These are phyloP conservation scores for Lasioglossum marginatum DNA, from an alignment of 2,888 invertebrate genomes.

Conservation along the genomic window DNA sequence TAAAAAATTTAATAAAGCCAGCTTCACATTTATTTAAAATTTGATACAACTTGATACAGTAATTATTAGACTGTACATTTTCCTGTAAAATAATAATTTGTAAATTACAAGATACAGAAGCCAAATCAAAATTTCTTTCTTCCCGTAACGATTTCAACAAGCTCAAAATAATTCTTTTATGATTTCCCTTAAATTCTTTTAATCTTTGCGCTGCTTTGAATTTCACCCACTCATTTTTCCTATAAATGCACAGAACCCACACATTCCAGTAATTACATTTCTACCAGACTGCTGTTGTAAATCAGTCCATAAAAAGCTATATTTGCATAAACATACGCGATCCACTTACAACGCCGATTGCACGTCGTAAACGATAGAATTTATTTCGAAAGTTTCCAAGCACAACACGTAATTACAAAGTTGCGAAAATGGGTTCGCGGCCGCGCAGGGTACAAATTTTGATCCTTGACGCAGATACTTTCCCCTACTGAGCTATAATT, in stretches of 20 bases:
- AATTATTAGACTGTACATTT: not conserved
- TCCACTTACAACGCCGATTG: constrained; percentile 7
- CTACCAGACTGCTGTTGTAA: not conserved
- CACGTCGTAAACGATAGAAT: not conserved
- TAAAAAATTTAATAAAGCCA: not conserved
- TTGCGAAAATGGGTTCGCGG: constrained; percentile 2
- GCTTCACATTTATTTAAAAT: not conserved
- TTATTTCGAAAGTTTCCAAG: not conserved
- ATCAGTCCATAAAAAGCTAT: not conserved
- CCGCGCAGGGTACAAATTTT: not conserved
- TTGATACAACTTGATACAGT: not conserved
- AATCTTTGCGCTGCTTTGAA: not conserved
- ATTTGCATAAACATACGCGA: not conserved
- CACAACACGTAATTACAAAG: constrained; percentile 2
- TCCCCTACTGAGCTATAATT: not conserved
- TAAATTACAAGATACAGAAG: not conserved
- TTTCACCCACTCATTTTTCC: not conserved
- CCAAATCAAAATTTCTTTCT: not conserved
- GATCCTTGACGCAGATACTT: not conserved
- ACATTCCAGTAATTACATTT: not conserved
- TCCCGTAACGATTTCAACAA: not conserved
- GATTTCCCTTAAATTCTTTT: not conserved
- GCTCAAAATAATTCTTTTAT: not conserved
- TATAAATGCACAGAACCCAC: not conserved
- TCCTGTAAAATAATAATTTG: not conserved